These are phyloP conservation scores for Phoenicopterus ruber DNA, from an alignment of 2,113 vertebrate genomes.

Conservation along the genomic window DNA sequence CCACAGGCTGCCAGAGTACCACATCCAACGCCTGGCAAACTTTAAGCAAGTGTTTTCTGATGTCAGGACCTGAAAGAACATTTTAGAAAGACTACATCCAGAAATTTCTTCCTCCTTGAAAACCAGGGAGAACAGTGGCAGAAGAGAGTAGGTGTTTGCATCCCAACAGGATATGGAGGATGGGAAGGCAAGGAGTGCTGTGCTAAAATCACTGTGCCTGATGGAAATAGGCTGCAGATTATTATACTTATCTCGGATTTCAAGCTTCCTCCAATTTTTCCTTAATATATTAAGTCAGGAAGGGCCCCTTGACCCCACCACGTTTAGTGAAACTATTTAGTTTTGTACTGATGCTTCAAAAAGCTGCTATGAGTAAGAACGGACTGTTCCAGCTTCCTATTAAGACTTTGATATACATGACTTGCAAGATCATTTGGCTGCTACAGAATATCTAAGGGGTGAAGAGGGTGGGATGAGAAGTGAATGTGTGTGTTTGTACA, in stretches of 20 bases:
- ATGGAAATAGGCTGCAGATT: neutral
- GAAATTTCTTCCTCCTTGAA: neutral
- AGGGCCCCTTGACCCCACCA: neutral
- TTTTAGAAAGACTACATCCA: neutral
- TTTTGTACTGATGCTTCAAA: neutral
- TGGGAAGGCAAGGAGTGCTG: neutral
- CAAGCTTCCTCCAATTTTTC: neutral
- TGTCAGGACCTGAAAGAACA: neutral
- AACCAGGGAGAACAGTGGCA: neutral
- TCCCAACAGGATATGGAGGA: neutral
- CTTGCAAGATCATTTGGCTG: neutral
- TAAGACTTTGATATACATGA: fast-evolving
- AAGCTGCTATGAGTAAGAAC: neutral
- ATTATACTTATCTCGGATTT: neutral
- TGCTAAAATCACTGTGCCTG: neutral
- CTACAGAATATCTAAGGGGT: neutral
- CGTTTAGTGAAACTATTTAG: neutral
- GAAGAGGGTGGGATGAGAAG: neutral
- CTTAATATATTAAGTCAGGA: neutral
- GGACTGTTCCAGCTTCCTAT: neutral
- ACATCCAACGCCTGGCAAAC: neutral
- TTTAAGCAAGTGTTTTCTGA: neutral
- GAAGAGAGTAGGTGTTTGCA: neutral
- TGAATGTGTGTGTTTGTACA: neutral
- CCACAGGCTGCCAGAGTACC: neutral